phyloP scores from a whole-genome alignment of 2,113 vertebrate species.

The Dicaeum eximium region DNA sequence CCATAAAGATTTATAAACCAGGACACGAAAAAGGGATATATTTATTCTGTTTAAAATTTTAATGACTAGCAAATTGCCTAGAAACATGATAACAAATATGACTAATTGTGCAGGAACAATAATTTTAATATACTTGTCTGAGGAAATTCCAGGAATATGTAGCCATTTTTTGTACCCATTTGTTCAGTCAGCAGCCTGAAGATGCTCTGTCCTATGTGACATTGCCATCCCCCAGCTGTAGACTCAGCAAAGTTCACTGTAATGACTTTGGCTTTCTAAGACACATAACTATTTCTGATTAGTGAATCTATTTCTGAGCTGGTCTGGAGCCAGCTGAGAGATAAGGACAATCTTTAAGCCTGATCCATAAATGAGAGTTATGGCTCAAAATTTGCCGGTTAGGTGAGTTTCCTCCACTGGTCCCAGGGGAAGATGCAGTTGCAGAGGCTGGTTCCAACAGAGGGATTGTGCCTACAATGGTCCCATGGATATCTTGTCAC shows the following conservation, averaged over 20 bases:
- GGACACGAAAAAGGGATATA: neutral
- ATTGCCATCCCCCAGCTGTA: neutral
- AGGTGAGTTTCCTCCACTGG: neutral
- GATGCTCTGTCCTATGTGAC: neutral
- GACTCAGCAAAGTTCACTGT: neutral
- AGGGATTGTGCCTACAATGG: neutral
- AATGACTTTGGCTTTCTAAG: neutral
- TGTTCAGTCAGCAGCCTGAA: neutral
- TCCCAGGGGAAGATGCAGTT: neutral
- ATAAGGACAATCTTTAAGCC: neutral
- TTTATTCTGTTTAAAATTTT: neutral
- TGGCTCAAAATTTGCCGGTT: neutral
- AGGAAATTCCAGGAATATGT: neutral
- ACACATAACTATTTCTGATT: neutral
- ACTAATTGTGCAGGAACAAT: neutral
- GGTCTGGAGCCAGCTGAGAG: neutral
- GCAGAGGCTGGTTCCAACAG: neutral
- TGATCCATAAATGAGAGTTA: neutral
- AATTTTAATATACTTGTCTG: neutral
- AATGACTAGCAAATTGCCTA: neutral
- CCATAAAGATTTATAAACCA: neutral
- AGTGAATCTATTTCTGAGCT: neutral
- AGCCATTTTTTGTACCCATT: neutral
- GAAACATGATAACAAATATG: neutral
- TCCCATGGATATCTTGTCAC: neutral